Evolutionary conservation across 2,113 vertebrate species (phyloP).

Genomic region (Propithecus coquereli): DNA sequence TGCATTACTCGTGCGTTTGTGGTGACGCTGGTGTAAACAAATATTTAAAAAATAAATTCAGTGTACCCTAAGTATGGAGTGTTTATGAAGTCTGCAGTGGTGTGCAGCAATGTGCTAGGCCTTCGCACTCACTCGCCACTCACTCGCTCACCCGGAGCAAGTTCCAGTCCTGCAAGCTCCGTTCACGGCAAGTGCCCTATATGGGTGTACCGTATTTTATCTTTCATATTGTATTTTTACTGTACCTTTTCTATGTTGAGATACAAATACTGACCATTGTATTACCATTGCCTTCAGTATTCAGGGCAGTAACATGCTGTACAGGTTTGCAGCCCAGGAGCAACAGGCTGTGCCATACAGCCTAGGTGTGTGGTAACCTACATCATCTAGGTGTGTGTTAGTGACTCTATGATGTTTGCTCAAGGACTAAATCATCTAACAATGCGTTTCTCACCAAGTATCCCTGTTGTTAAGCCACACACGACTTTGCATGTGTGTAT

Average conservation of each 20-base stretch:
- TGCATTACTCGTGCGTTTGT: neutral
- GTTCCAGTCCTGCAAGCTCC: neutral
- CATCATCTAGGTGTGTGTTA: neutral
- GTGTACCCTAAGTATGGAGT: neutral
- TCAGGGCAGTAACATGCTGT: neutral
- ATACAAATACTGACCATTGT: neutral
- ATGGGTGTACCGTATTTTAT: neutral
- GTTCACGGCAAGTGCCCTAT: neutral
- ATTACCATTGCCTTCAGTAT: neutral
- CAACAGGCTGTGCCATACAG: neutral
- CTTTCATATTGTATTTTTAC: neutral
- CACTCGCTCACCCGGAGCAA: neutral
- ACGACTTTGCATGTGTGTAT: too few species aligned
- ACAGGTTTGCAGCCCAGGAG: neutral
- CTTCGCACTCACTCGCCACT: neutral
- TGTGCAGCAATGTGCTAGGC: neutral
- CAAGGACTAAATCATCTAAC: neutral
- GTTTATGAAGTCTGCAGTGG: neutral
- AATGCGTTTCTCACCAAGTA: neutral
- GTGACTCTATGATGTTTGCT: neutral
- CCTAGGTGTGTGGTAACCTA: neutral
- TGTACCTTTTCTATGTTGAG: neutral
- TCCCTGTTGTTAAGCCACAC: neutral
- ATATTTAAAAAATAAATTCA: neutral
- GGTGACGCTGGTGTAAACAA: neutral